Evolutionary conservation across 2,113 vertebrate species (phyloP).

Genomic region (Chaetodon auriga): DNA sequence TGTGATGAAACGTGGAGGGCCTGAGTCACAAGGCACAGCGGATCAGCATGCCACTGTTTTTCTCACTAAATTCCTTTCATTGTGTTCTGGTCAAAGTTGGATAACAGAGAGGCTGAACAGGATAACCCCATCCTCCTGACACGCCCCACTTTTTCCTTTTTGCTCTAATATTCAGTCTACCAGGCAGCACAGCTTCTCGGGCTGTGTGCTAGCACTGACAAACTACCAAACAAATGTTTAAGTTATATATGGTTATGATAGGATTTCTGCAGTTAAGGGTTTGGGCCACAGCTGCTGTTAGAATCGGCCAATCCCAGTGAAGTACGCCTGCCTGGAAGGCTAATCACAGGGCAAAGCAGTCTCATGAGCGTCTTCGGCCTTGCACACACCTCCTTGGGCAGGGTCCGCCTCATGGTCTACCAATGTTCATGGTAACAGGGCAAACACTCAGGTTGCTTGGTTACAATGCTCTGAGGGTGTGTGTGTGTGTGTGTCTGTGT

Average conservation of each 20-base stretch:
- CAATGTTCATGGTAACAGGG: slow-evolving; percentile 55
- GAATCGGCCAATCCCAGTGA: neutral
- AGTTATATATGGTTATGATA: neutral
- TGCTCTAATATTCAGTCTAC: neutral
- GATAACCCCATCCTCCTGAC: neutral
- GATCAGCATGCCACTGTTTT: slow-evolving; percentile 27
- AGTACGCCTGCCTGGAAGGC: slow-evolving; percentile 43
- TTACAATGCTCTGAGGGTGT: slow-evolving; percentile 19
- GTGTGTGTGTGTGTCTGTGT: slow-evolving; percentile 9
- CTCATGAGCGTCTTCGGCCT: accelerated
- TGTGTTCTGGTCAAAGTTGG: slow-evolving; percentile 46
- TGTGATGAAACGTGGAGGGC: neutral
- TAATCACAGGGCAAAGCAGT: slow-evolving; percentile 12
- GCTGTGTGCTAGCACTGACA: neutral
- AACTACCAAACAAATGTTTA: neutral
- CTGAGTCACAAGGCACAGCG: slow-evolving; percentile 46
- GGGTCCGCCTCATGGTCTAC: slow-evolving; percentile 24
- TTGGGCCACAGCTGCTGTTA: neutral
- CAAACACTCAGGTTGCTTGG: slow-evolving; percentile 72
- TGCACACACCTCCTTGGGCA: slow-evolving; percentile 32
- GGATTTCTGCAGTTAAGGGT: neutral
- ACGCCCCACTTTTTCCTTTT: neutral
- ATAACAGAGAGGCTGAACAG: neutral
- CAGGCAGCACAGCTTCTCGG: neutral
- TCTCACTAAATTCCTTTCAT: slow-evolving; percentile 45